phyloP scores from a whole-genome alignment of 2,797 vertebrate species.

The Hydrophis major region DNA sequence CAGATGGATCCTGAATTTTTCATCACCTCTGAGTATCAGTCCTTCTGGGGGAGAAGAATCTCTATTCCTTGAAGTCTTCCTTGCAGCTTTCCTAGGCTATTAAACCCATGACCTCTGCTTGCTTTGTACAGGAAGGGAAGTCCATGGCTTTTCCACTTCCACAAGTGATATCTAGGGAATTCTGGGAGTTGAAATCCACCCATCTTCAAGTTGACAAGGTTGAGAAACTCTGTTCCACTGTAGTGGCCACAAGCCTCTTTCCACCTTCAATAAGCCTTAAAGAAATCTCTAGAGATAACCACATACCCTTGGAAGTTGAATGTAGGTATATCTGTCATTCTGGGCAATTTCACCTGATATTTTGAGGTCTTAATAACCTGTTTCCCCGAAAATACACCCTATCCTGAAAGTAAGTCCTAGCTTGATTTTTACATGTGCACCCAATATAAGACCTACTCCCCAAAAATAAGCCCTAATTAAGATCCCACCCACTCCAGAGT shows the following conservation, averaged over 20 bases:
- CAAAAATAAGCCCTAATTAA: too few species aligned
- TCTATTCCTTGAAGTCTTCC: not conserved
- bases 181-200: too few species aligned
- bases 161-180: not conserved
- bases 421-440: too few species aligned
- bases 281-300: not conserved
- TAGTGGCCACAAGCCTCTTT: not conserved
- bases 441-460: too few species aligned
- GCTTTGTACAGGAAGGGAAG: not conserved
- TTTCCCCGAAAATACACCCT: too few species aligned
- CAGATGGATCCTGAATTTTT: not conserved
- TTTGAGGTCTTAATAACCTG: not conserved
- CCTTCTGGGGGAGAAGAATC: not conserved
- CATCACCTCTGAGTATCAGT: not conserved
- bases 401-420: too few species aligned
- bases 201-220: too few species aligned
- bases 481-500: too few species aligned
- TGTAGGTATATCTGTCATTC: not conserved
- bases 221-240: not conserved
- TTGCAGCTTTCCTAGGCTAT: not conserved
- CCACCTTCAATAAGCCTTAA: not conserved
- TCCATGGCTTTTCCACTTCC: not conserved
- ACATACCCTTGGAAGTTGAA: not conserved
- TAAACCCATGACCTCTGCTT: not conserved
- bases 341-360: not conserved